These are phyloP conservation scores for Drosophila novamexicana DNA, from an alignment of 1,140 invertebrate genomes.

Conservation along the genomic window DNA sequence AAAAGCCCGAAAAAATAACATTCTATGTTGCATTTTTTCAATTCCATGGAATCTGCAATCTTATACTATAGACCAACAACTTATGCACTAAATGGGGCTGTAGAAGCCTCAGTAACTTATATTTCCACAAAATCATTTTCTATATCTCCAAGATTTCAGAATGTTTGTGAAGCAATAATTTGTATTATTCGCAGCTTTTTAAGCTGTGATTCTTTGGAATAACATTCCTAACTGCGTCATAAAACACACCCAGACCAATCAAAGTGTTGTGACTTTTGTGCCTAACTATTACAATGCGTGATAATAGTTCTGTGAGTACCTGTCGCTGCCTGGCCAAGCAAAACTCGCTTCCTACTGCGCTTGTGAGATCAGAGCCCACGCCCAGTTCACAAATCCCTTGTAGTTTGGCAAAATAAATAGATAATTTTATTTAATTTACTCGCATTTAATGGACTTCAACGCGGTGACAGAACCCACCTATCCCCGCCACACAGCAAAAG, in stretches of 20 bases:
- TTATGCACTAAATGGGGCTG: no score
- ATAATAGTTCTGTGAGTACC: background rate
- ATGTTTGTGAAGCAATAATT: no score
- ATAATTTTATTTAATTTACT: conserved; percentile 77
- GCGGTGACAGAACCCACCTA: conserved; percentile 49
- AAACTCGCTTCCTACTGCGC: conserved; percentile 17
- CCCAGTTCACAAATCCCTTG: conserved; percentile 45
- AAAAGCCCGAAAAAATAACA: no score
- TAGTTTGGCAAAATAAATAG: conserved; percentile 42
- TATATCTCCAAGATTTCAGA: no score
- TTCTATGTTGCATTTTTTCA: no score
- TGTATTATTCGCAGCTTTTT: no score
- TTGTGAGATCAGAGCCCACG: conserved; percentile 63
- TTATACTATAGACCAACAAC: no score
- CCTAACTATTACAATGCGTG: background rate
- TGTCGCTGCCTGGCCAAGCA: conserved; percentile 36
- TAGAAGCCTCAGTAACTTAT: no score
- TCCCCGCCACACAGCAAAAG: background rate
- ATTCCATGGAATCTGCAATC: no score
- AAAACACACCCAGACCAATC: background rate
- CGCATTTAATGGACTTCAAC: conserved; percentile 63
- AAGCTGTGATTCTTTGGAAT: no score
- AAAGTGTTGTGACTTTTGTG: background rate
- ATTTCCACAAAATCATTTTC: no score
- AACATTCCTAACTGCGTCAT: background rate